Percentiles rank a stretch among this genome's conserved stretches.
Conservation (phyloP, 2,888 invertebrate species). For the Chelonus formosanus region DNA sequence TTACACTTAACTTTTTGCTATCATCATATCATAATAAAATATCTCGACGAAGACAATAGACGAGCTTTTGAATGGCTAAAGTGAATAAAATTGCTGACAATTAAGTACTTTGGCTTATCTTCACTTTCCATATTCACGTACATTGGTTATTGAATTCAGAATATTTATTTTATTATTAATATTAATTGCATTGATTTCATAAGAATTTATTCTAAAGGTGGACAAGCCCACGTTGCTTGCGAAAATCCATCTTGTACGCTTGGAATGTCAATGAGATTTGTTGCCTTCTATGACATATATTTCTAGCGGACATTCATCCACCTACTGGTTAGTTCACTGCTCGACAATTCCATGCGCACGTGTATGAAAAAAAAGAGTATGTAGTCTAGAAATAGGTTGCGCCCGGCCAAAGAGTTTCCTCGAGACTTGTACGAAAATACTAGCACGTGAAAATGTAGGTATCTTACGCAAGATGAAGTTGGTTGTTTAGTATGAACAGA, state of each 20-base stretch:
- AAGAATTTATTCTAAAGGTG: constrained; percentile 1
- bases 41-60: constrained; percentile 13
- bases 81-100: background rate
- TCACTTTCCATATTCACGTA: too few relatives aligned
- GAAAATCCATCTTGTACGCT: constrained; percentile 30
- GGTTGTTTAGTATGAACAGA: background rate
- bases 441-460: constrained; percentile 2
- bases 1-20: constrained; percentile 9
- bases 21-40: constrained; percentile 22
- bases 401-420: constrained; percentile 34
- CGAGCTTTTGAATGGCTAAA: background rate
- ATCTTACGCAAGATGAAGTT: background rate
- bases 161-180: constrained; percentile 3
- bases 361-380: constrained; percentile 38
- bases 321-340: background rate
- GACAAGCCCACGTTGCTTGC: constrained; percentile 26
- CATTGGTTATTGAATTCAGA: too few relatives aligned
- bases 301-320: constrained; percentile 13
- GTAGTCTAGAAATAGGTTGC: constrained; percentile 52
- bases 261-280: constrained; percentile 33
- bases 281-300: constrained; percentile 14
- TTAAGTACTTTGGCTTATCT: too few relatives aligned
- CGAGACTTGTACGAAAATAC: background rate
- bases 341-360: constrained; percentile 1
- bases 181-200: background rate